Percentiles rank a stretch among this genome's conserved stretches.
Evolutionary conservation across 2,113 vertebrate genomes (phyloP).

Genomic region (Chascanopsetta lugubris): DNA sequence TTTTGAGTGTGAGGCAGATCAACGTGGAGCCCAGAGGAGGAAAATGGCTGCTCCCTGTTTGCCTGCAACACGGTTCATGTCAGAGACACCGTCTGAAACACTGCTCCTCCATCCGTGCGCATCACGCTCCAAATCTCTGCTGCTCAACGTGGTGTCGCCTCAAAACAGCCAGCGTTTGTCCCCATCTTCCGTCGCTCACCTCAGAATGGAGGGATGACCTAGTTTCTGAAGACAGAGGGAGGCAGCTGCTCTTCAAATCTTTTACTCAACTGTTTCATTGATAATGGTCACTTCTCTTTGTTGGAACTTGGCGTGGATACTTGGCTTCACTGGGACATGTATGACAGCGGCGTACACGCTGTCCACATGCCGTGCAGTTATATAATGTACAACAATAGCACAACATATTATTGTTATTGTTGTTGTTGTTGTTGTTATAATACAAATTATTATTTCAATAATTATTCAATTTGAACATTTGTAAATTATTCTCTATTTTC

Average conservation of each 20-base stretch:
- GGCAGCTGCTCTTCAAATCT: background rate
- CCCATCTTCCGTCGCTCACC: background rate
- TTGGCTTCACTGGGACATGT: background rate
- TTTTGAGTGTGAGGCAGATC: slow-evolving; percentile 68
- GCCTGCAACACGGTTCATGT: slow-evolving; percentile 11
- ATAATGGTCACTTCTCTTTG: background rate
- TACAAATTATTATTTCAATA: no score
- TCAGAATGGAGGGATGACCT: background rate
- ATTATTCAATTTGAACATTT: no score
- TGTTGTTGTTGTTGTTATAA: no score
- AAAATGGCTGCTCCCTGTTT: slow-evolving; percentile 38
- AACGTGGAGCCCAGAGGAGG: slow-evolving; percentile 36
- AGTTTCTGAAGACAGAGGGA: background rate
- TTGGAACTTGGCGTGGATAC: background rate
- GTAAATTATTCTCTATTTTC: no score
- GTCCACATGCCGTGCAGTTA: no score
- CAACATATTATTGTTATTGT: no score
- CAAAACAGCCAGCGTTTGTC: slow-evolving; percentile 6
- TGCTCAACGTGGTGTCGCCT: slow-evolving; percentile 11
- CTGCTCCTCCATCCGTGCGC: slow-evolving; percentile 13
- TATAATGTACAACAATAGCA: no score
- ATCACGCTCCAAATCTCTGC: slow-evolving; percentile 17
- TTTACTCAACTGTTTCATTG: background rate
- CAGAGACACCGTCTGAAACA: slow-evolving; percentile 8
- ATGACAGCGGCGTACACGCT: no score